Percentiles rank a stretch among this genome's conserved stretches.
phyloP scores from a whole-genome alignment of 2,888 invertebrate genomes.

The Callimorpha dominula region DNA sequence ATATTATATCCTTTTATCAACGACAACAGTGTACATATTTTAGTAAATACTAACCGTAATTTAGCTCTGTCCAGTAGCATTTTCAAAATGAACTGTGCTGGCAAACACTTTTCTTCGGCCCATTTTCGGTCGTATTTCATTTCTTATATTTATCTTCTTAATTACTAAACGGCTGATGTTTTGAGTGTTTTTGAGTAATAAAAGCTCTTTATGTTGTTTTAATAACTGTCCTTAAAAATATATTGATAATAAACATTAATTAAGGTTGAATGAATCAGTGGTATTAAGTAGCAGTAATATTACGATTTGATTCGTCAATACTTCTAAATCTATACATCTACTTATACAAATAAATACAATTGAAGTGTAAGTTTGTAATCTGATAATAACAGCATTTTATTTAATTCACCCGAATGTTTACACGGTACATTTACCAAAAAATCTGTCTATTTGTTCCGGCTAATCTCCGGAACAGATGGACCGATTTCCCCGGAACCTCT shows the following conservation, averaged over 20 bases:
- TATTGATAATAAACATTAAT: background rate
- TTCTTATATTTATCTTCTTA: background rate
- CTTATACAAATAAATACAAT: too few species aligned
- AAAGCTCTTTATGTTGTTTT: background rate
- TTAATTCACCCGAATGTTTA: too few species aligned
- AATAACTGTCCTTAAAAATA: background rate
- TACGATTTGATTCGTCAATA: too few species aligned
- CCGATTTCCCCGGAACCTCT: too few species aligned
- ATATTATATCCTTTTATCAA: too few species aligned
- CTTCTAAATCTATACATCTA: background rate
- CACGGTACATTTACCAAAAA: too few species aligned
- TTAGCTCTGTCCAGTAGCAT: background rate
- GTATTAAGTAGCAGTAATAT: background rate
- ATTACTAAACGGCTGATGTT: background rate
- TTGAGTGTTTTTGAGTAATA: background rate
- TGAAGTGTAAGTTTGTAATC: too few species aligned
- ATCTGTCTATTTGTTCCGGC: too few species aligned
- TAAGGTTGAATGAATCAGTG: background rate
- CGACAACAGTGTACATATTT: too few species aligned
- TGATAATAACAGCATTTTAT: too few species aligned
- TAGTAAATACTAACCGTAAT: too few species aligned
- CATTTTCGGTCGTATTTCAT: background rate
- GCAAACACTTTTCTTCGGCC: background rate
- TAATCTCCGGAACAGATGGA: too few species aligned
- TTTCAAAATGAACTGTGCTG: background rate